Percentiles rank a stretch among this genome's conserved stretches.
phyloP scores from a whole-genome alignment of 2,888 invertebrate species.

The Bugula neritina region DNA sequence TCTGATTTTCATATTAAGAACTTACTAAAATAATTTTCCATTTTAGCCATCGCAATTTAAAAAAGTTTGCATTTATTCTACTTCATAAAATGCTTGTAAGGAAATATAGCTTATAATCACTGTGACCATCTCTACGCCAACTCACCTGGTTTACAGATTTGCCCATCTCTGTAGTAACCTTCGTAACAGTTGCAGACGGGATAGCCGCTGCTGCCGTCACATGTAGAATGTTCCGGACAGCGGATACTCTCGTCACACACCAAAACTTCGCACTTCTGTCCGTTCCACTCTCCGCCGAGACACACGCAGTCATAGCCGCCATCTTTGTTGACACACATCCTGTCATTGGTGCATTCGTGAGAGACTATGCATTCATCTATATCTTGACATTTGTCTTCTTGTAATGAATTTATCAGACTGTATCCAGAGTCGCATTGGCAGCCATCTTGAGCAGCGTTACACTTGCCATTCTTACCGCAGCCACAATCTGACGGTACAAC shows the following conservation, averaged over 20 bases:
- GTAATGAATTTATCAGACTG: background rate
- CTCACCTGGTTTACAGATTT: constrained; percentile 48
- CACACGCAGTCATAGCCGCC: constrained; percentile 9
- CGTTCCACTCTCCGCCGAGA: background rate
- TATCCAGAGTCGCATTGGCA: background rate
- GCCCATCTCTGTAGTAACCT: constrained; percentile 8
- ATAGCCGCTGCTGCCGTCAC: background rate
- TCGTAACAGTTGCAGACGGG: constrained; percentile 8
- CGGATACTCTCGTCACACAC: constrained; percentile 6
- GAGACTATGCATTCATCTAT: constrained; percentile 9
- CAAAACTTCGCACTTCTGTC: background rate
- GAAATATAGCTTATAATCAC: too few relatives aligned
- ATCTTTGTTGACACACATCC: background rate
- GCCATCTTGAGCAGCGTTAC: background rate
- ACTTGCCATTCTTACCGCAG: background rate
- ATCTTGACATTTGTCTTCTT: constrained; percentile 5
- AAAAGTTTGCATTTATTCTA: too few relatives aligned
- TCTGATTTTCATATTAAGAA: too few relatives aligned
- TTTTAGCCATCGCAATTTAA: too few relatives aligned
- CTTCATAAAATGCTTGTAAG: too few relatives aligned
- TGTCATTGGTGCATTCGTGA: background rate
- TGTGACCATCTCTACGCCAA: too few relatives aligned
- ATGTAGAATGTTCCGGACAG: constrained; percentile 24
- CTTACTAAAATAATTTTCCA: too few relatives aligned
- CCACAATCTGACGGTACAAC: constrained; percentile 4